Base-by-base conservation (phyloP, 2,797 vertebrate species). In the Chloroceryle amazona region DNA sequence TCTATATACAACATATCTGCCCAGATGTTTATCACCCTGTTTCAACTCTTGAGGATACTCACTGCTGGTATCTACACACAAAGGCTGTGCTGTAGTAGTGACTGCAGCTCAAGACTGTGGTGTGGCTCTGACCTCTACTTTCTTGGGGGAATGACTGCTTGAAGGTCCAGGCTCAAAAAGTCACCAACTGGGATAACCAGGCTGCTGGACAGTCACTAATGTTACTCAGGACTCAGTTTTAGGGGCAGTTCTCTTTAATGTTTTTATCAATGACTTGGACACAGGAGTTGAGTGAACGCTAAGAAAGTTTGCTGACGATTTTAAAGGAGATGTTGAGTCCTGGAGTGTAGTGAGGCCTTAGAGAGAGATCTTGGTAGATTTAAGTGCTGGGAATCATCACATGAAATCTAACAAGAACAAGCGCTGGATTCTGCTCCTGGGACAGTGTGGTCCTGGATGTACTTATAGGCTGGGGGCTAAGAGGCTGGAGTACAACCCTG, bases 271-370 rank as follows among this genome's bases (percentile, higher is more conserved):
- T 54, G 35, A 25, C 11, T 13, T 35, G 23, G 41, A 19, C 21
- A 60, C 37, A 10, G 58, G 51, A 80, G 35, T 11, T 39, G 17
- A 37, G 10, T 1, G 2, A 44, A 37, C 0, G 0, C 28, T 14
- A 2, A 55, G 35, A 15, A 70, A n/a, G 13, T 80, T 61, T 72
- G 12, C 21, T 63, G 46, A 6, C 52, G 44, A 28, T 25, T 31
- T 4, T 26, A 35, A 62, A 66, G n/a, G 54, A 85, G 29, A 49
- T 1, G 1, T 1, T 28, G 65, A 81, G 22, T 51, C 8, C 29
- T 33, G 2, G 5, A 23, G 71, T 18, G 3, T 9, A 65, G 29
- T 71, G 35, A 15, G 18, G 22, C 19, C 66, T 58, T 39, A 31
- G 18, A 37, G 57, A 47, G 67, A 60, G 4, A 19, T 7, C 46